Conservation (phyloP, 2,113 vertebrate species). For the Oriolus oriolus region DNA sequence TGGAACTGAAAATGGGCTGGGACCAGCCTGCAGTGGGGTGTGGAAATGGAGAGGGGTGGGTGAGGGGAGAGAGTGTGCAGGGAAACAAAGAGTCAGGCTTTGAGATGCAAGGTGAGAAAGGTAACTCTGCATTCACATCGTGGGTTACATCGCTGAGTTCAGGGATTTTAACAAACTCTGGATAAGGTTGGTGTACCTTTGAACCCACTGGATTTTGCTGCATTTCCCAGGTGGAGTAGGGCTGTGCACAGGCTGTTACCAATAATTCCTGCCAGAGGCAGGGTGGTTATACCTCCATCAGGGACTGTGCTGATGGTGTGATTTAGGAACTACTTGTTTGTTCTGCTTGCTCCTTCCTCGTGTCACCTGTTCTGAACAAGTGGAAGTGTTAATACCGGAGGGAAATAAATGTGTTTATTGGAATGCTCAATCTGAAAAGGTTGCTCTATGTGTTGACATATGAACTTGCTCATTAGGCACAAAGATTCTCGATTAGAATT, state of each 20-base stretch:
- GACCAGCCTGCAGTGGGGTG: background rate
- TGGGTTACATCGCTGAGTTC: background rate
- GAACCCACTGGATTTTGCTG: background rate
- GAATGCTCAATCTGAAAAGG: background rate
- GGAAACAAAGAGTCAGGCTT: background rate
- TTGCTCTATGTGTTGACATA: fast-evolving
- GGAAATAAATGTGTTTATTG: background rate
- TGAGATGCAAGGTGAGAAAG: background rate
- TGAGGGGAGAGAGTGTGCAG: too few relatives aligned
- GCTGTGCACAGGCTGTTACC: background rate
- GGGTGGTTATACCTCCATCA: background rate
- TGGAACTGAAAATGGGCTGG: background rate
- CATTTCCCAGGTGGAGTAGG: background rate
- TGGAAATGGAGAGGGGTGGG: background rate
- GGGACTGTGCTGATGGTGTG: background rate
- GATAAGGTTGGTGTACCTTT: fast-evolving
- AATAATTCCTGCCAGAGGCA: background rate
- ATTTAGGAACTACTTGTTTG: background rate
- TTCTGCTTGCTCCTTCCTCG: background rate
- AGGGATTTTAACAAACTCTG: background rate
- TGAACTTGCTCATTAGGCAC: background rate
- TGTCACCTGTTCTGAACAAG: background rate
- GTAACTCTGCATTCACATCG: fast-evolving
- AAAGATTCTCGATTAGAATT: background rate
- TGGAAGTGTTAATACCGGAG: background rate